Evolutionary conservation across 1,140 invertebrate species (phyloP).

Genomic region (Trichomalopsis sarcophagae): DNA sequence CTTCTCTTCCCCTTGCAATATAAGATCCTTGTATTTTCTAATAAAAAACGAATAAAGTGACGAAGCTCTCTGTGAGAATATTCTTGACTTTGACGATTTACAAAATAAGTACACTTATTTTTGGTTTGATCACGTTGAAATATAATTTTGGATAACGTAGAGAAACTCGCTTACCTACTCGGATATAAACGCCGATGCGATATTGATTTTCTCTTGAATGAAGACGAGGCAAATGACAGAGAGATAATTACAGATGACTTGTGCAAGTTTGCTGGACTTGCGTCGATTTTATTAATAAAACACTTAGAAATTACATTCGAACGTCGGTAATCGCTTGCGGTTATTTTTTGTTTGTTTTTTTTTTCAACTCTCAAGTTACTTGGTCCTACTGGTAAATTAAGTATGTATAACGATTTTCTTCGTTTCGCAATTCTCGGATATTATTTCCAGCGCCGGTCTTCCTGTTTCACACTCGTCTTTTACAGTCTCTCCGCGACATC

Average conservation of each 20-base stretch:
- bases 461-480: neutral
- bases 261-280: constrained; percentile 32
- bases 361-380: constrained; percentile 60
- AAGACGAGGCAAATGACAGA: neutral
- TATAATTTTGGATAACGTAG: no score
- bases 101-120: no score
- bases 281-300: constrained; percentile 66
- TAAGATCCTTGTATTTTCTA: constrained; percentile 37
- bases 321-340: constrained; percentile 60
- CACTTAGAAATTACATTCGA: constrained; percentile 69
- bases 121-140: no score
- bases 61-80: neutral
- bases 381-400: constrained; percentile 68
- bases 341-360: constrained; percentile 39
- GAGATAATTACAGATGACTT: constrained; percentile 30
- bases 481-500: neutral
- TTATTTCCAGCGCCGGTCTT: neutral
- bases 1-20: constrained; percentile 1
- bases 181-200: no score
- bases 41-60: constrained; percentile 8
- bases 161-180: no score
- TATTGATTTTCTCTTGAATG: neutral
- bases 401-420: constrained; percentile 59
- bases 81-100: neutral
- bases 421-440: constrained; percentile 1